Conservation (phyloP, 1,140 invertebrate genomes). For the Caenorhabditis briggsae region DNA sequence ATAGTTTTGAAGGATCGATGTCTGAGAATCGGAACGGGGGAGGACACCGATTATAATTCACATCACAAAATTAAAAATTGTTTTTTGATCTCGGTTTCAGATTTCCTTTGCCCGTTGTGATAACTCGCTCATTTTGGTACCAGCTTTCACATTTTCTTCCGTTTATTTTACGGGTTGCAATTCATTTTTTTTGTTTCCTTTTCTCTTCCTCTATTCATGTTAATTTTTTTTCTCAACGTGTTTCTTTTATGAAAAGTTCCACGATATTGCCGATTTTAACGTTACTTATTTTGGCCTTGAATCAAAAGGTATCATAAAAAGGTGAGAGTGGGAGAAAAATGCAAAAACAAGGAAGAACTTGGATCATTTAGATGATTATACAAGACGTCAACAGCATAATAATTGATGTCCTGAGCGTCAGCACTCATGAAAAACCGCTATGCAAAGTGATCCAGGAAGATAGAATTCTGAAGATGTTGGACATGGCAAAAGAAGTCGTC, state of each 20-base stretch:
- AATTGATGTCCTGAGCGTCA: constrained; percentile 51
- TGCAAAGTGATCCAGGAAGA: constrained; percentile 47
- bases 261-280: not conserved
- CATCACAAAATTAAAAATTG: not conserved
- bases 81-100: constrained; percentile 20
- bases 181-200: not conserved
- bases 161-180: not conserved
- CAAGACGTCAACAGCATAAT: constrained; percentile 49
- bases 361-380: constrained; percentile 45
- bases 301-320: not conserved
- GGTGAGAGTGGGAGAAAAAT: constrained; percentile 10
- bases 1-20: constrained; percentile 10
- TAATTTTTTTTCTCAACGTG: not conserved
- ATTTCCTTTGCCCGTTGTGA: constrained; percentile 38
- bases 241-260: not conserved
- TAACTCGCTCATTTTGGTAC: constrained; percentile 21
- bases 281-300: not conserved
- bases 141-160: constrained; percentile 36
- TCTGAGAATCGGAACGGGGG: not conserved
- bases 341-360: not conserved
- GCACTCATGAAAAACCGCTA: constrained; percentile 34
- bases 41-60: not conserved
- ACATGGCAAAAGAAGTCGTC: constrained; percentile 49
- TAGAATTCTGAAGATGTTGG: constrained; percentile 26
- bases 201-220: not conserved